Evolutionary conservation across 2,797 vertebrate species (phyloP), one percentile per base, ranked within the genome.

Genomic region (Staurois parvus): DNA sequence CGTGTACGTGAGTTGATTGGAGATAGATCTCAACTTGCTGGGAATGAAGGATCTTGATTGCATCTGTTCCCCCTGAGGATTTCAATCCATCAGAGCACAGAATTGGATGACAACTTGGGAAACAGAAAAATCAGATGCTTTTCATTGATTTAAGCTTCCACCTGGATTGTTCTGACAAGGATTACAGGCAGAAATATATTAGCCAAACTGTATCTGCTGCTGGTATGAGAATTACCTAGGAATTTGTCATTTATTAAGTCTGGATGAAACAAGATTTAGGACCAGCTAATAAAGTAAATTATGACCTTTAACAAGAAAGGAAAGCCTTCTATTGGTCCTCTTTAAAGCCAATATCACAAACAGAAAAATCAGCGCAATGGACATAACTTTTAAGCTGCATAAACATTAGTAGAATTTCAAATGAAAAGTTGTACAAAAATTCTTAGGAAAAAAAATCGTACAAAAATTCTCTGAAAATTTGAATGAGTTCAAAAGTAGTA

Each of bases 81-180:
- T 82, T 64, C n/a, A 40, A 74, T 74, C 56, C 19, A 42, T 79
- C 42, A 79, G 67, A 80, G 21, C 45, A 2, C 66, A 52, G 45
- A 69, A 52, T 69, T 29, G 29, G 28, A 32, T n/a, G 45, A 56
- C 37, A 48, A 30, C 42, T 3, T 34, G 32, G 62, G 42, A 67
- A 45, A 59, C 67, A 40, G 48, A 28, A 56, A 81, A 72, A 59
- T 81, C 67, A 81, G 56, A 80, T 67, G 19, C 21, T 72, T 45
- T 26, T 72, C 45, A 81, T 72, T n/a, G 79, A 81, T 72, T 81
- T 30, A 28, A 24, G 17, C 34, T 2, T 29, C 52, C 30, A 72
- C 52, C 79, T 72, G 68, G 68, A 40, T n/a, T 34, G 29, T 70
- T 80, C 77, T 69, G 77, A 30, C 62, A 67, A 52, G 26, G 77